Base-by-base conservation (phyloP, 2,113 vertebrate genomes). In the Corydoras sp. region DNA sequence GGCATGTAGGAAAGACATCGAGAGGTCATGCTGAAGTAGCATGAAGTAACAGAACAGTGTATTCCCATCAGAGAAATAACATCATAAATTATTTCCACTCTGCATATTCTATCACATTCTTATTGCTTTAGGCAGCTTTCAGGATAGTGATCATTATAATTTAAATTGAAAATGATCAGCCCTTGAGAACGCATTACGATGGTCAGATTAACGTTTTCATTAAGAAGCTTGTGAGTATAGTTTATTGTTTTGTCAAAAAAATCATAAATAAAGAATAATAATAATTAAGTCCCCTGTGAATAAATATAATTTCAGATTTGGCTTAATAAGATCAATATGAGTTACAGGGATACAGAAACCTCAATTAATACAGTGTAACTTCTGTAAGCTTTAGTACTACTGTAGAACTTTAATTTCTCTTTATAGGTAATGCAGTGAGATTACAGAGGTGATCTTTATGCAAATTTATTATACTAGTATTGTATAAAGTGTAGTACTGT, bases 91-190 rank as follows among this genome's bases (percentile, higher is more conserved):
- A 49, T 68, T 76, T 55, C 24, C 54, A 61, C 70, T 58, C 54
- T 71, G 53, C 55, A 62, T 60, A 70, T 64, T 14, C 5, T 31
- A 69, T 65, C 13, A 31, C 66, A 51, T 65, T 69, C 56, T 59
- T 65, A 68, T 62, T 30, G 65, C 70, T 77, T 66, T 71, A 56
- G 76, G 76, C 67, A 5, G 50, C 67, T 70, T 77, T 70, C 67
- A 69, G 62, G 71, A 73, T 49, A 71, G 69, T 74, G 62, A 70
- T 71, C 58, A 58, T 24, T 2, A 58, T 74, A 62, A 77, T 77
- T 74, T 61, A 65, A 74, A 70, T 58, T 64, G 65, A 77, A 69
- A 69, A 73, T 73, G 54, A 69, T 65, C 68, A 77, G 76, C 43
- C 60, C 64, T 60, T 6, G 18, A 62, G 43, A 74, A 66, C 30